phyloP scores from a whole-genome alignment of 1,140 invertebrate species.

The Drosophila melanogaster region DNA sequence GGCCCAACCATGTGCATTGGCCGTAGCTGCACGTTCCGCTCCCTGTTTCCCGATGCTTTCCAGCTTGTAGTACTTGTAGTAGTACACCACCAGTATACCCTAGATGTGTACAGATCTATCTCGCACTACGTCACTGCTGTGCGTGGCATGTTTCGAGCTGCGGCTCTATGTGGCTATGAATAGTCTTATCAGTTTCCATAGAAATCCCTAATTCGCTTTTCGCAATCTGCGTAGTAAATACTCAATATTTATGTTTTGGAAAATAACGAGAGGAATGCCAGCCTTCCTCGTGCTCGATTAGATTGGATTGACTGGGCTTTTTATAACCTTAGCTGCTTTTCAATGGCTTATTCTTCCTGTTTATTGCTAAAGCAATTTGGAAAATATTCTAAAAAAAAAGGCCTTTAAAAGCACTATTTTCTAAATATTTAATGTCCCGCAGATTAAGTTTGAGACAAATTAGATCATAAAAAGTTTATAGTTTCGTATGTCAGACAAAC shows the following conservation, averaged over 20 bases:
- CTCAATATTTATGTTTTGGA: conserved; percentile 30
- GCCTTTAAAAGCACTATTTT: not conserved
- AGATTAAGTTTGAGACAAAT: not conserved
- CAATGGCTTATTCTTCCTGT: conserved; percentile 12
- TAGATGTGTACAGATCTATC: not conserved
- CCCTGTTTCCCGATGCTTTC: not conserved
- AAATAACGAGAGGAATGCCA: not conserved
- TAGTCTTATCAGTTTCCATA: conserved; percentile 26
- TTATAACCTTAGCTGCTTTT: conserved; percentile 13
- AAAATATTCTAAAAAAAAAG: too few species aligned
- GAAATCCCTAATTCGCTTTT: conserved; percentile 35
- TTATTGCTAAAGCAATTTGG: not conserved
- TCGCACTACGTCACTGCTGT: conserved; percentile 24
- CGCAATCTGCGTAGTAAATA: conserved; percentile 42
- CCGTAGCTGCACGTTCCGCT: conserved; percentile 16
- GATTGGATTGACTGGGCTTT: conserved; percentile 20
- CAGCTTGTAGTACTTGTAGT: not conserved
- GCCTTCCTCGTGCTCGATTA: conserved; percentile 21
- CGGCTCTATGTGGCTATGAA: conserved; percentile 10
- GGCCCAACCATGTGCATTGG: conserved; percentile 10
- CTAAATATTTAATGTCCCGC: not conserved
- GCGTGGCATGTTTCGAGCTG: conserved; percentile 38
- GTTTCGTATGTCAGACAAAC: not conserved
- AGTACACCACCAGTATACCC: not conserved
- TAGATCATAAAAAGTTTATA: not conserved